Base-by-base conservation (phyloP, 2,888 invertebrate species). In the Papilio demoleus region DNA sequence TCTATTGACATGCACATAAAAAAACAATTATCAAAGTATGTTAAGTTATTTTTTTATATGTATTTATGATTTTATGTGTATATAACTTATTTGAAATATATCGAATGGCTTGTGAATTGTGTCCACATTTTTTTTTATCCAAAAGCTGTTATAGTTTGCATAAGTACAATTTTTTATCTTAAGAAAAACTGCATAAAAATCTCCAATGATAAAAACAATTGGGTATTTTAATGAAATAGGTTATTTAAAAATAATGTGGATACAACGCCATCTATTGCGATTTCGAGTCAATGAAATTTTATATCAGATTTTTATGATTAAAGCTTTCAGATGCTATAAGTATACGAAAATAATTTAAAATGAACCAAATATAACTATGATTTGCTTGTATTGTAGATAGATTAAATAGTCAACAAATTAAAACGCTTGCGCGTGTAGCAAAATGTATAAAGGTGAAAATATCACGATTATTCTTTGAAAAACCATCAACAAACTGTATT, bases 391-490 rank as follows among this genome's bases (percentile, higher is more conserved):
- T 27, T 45, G 36, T 68, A 68, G 63, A 59, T 68, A 68, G 68
- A 47, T 59, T 42, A 68, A 66, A 68, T 68, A 68, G 68, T 64
- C 64, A 68, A 68, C 64, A 64, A 68, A 68, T 68, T 68, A 56
- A 58, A 63, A 40, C 24, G 56, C 45, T 42, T 17, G 24, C 0
- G 24, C 17, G 19, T 66, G 5, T 36, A 62, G 17, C 14, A 0
- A 22, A 50, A 59, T 63, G 47, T 50, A 22, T 61, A 42, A 42
- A 60, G 24, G 24, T 19, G 14, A 36, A 19, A 42, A 14, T 61
- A 2, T 56, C n/a, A n/a, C n/a, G n/a, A n/a, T n/a, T n/a, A n/a
- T n/a, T n/a, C n/a, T n/a, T n/a, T n/a, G n/a, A n/a, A n/a, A n/a
- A n/a, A n/a, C n/a, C n/a, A n/a, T n/a, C n/a, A n/a, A n/a, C n/a